A percentile compares a stretch with the other conserved stretches of the same genome.
phyloP scores from a whole-genome alignment of 2,113 vertebrate genomes.

The Nothobranchius kuhntae region DNA sequence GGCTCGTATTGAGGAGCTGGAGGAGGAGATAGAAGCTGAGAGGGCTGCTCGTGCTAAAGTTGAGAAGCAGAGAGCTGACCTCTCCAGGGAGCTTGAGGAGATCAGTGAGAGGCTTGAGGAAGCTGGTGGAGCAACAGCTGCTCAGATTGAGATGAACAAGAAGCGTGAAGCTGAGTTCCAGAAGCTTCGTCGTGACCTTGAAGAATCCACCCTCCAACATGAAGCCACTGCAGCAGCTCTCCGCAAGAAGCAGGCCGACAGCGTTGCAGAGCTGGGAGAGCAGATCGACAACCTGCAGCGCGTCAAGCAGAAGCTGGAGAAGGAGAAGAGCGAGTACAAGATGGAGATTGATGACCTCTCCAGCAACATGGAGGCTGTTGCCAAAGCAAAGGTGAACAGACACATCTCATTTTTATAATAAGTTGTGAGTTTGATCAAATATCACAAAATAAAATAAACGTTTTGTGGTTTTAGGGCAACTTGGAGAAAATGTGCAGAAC shows the following conservation, averaged over 20 bases:
- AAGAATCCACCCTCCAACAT: slow-evolving; percentile 73
- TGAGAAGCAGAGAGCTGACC: slow-evolving; percentile 84
- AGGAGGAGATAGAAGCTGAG: slow-evolving; percentile 90
- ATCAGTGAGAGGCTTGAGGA: slow-evolving; percentile 81
- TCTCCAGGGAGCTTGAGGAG: slow-evolving; percentile 88
- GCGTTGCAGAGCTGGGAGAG: slow-evolving; percentile 68
- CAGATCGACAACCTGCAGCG: slow-evolving; percentile 71
- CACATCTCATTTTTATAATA: no score
- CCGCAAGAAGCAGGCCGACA: slow-evolving; percentile 74
- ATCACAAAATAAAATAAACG: background rate
- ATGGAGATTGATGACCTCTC: slow-evolving; percentile 60
- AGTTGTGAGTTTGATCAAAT: background rate
- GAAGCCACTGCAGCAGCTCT: slow-evolving; percentile 70
- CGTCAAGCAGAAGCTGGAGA: slow-evolving; percentile 63
- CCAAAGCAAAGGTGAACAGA: slow-evolving; percentile 79
- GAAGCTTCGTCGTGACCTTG: slow-evolving; percentile 64
- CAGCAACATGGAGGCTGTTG: slow-evolving; percentile 62
- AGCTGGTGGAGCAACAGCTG: slow-evolving; percentile 71
- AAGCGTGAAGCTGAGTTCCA: slow-evolving; percentile 67
- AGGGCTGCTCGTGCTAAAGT: slow-evolving; percentile 82
- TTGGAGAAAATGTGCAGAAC: slow-evolving; percentile 89
- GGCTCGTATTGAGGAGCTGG: slow-evolving; percentile 73
- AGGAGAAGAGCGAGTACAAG: slow-evolving; percentile 60
- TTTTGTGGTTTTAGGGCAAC: slow-evolving; percentile 74
- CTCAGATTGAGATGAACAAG: slow-evolving; percentile 76